Percentiles rank a stretch among this genome's conserved stretches.
Conservation (phyloP, 2,113 vertebrate species). For the Hippocampus comes region DNA sequence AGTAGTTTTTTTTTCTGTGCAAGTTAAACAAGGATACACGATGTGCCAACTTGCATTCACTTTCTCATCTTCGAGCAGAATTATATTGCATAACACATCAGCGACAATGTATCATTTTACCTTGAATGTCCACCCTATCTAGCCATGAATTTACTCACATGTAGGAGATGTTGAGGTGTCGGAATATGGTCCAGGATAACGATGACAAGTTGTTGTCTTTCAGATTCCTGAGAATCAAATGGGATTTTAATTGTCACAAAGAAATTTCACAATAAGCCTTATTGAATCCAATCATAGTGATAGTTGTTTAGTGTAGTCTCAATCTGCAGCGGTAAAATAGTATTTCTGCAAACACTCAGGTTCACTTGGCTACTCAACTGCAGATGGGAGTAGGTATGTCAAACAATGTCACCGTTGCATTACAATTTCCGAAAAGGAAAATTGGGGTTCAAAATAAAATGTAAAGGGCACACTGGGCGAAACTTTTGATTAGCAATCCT, state of each 20-base stretch:
- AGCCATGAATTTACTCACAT: conserved; percentile 81
- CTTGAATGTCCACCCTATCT: too few species aligned
- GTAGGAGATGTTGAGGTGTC: conserved; percentile 86
- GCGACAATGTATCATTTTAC: background rate
- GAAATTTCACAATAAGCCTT: background rate
- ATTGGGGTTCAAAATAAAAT: too few species aligned
- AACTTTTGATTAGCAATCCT: too few species aligned
- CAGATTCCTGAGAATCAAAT: conserved; percentile 81
- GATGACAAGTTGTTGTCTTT: conserved; percentile 93
- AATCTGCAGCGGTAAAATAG: too few species aligned
- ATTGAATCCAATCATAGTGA: background rate
- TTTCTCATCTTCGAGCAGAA: background rate
- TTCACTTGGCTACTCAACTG: too few species aligned
- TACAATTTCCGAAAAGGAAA: too few species aligned
- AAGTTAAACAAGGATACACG: conserved; percentile 1
- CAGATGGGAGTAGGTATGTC: too few species aligned
- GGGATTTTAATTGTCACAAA: background rate
- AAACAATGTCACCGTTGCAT: too few species aligned
- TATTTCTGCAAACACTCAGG: too few species aligned
- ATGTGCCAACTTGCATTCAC: background rate
- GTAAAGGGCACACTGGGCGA: too few species aligned
- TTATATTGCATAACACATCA: background rate
- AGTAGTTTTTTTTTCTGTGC: background rate
- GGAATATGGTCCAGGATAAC: conserved; percentile 90
- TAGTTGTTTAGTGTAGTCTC: too few species aligned